phyloP scores from a whole-genome alignment of 2,113 vertebrate species.

The Oophaga pumilio region DNA sequence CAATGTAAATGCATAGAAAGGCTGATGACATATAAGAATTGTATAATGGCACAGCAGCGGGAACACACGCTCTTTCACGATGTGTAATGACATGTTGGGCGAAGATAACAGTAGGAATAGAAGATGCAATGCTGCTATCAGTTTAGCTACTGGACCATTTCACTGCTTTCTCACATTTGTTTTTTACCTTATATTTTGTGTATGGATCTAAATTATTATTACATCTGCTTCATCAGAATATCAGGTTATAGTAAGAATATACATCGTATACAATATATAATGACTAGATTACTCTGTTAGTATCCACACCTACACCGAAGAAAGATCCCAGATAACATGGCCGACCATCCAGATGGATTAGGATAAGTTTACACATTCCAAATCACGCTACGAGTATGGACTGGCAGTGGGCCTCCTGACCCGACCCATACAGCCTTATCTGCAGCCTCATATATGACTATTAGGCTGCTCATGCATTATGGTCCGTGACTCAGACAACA shows the following conservation, averaged over 20 bases:
- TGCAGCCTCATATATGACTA: too few relatives aligned
- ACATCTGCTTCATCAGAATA: too few relatives aligned
- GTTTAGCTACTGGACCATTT: background rate
- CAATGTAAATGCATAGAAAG: conserved; percentile 32
- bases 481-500: too few relatives aligned
- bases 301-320: background rate
- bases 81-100: background rate
- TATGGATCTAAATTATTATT: background rate
- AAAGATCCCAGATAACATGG: background rate
- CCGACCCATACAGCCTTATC: too few relatives aligned
- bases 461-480: too few relatives aligned
- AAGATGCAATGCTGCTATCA: background rate
- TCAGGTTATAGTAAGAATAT: too few relatives aligned
- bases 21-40: conserved; percentile 18
- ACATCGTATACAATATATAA: too few relatives aligned
- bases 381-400: too few relatives aligned
- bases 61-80: background rate
- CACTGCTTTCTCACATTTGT: background rate
- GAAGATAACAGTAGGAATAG: background rate
- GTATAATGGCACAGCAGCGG: background rate
- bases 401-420: too few relatives aligned
- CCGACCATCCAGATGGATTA: too few relatives aligned
- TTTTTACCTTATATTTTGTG: background rate
- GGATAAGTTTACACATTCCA: too few relatives aligned
- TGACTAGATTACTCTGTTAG: background rate